Percentiles rank a stretch among this genome's conserved stretches.
phyloP scores from a whole-genome alignment of 2,888 invertebrate species.

The Alviniconcha strummeri region DNA sequence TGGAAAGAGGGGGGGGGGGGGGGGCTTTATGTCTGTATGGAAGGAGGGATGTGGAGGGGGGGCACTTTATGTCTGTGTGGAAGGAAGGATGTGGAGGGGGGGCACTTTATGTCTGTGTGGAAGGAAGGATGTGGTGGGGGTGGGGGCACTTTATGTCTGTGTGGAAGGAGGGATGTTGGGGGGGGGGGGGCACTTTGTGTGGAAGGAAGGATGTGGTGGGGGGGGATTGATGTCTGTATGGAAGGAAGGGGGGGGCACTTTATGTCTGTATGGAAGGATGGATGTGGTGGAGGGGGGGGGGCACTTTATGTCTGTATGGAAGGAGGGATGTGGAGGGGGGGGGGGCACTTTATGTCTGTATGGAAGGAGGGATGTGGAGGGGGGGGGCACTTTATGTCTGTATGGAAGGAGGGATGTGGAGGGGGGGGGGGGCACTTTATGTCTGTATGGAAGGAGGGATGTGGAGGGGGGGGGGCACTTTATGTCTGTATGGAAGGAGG shows the following conservation, averaged over 20 bases:
- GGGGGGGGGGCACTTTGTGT: not conserved
- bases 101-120: not conserved
- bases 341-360: not conserved
- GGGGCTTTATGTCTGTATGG: not conserved
- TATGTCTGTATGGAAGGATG: not conserved
- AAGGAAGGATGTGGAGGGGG: not conserved
- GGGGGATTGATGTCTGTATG: not conserved
- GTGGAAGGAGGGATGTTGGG: not conserved
- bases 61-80: not conserved
- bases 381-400: not conserved
- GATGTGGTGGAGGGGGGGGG: not conserved
- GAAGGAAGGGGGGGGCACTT: not conserved
- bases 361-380: not conserved
- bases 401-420: not conserved
- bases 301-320: not conserved
- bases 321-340: too few relatives aligned
- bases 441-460: not conserved
- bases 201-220: not conserved
- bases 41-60: too few relatives aligned
- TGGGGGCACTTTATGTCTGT: not conserved
- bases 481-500: not conserved
- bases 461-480: not conserved
- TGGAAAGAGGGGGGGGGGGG: not conserved
- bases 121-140: not conserved
- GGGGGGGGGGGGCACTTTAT: not conserved